Evolutionary conservation across 92 coral and sea anemone species (phyloP).

Genomic region (Pocillopora meandrina): DNA sequence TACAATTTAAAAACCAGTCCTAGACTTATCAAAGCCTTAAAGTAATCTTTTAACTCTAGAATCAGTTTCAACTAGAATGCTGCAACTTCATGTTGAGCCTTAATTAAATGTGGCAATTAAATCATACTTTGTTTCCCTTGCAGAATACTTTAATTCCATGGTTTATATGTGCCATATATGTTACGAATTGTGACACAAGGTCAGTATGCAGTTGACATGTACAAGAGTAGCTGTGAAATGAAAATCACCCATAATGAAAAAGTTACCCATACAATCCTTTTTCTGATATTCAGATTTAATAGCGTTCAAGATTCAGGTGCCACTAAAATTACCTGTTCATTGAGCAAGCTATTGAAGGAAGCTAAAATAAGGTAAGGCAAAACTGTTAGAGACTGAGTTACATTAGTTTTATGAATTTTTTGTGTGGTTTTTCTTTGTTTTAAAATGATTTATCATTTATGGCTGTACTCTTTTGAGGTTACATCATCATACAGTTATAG

Average conservation of each 20-base stretch:
- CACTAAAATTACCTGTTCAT: background rate
- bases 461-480: too few relatives aligned
- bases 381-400: too few relatives aligned
- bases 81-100: too few relatives aligned
- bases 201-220: background rate
- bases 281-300: background rate
- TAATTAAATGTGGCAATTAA: too few relatives aligned
- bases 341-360: conserved; percentile 25
- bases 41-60: too few relatives aligned
- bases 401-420: too few relatives aligned
- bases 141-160: conserved; percentile 36
- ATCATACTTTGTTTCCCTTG: background rate
- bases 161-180: conserved; percentile 40
- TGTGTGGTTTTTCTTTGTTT: too few relatives aligned
- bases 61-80: too few relatives aligned
- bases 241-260: background rate
- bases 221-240: background rate
- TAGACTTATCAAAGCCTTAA: too few relatives aligned
- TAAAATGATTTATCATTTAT: too few relatives aligned
- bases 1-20: too few relatives aligned
- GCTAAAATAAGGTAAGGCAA: conserved; percentile 24
- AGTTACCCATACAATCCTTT: background rate
- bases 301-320: background rate
- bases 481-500: too few relatives aligned
- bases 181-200: conserved; percentile 17